Conservation (phyloP, 2,888 invertebrate species). For the Pollenia labialis region DNA sequence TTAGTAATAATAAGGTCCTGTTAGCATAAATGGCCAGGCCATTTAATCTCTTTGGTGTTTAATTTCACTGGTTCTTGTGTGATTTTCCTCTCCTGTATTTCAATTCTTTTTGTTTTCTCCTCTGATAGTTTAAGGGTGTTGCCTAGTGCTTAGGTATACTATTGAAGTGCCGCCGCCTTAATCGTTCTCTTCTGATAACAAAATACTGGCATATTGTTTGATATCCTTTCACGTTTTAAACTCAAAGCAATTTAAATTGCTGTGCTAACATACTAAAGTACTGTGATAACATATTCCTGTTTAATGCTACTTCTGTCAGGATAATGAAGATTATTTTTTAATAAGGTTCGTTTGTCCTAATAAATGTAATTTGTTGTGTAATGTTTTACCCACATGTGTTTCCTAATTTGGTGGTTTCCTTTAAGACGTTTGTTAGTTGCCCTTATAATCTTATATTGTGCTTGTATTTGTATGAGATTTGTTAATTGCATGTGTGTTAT, state of each 20-base stretch:
- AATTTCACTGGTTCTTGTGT: conserved; percentile 76
- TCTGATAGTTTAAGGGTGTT: conserved; percentile 41
- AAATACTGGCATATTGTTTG: conserved; percentile 30
- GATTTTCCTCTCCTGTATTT: conserved; percentile 65
- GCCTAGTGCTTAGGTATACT: conserved; percentile 25
- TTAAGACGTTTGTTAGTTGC: background rate
- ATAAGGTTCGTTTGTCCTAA: conserved; percentile 17
- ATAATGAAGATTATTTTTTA: conserved; percentile 5
- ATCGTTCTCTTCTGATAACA: conserved; percentile 16
- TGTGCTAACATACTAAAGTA: conserved; percentile 44
- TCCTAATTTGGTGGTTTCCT: conserved; percentile 44
- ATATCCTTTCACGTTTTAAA: conserved; percentile 11
- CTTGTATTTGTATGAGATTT: conserved; percentile 12
- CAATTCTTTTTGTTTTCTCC: conserved; percentile 20
- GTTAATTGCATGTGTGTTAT: conserved; percentile 59
- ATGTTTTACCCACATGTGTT: conserved; percentile 58
- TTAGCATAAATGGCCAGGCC: conserved; percentile 59
- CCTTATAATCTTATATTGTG: conserved; percentile 22
- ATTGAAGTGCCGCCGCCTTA: conserved; percentile 58
- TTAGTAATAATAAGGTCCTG: conserved; percentile 70
- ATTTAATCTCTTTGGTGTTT: conserved; percentile 73
- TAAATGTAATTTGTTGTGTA: conserved; percentile 41
- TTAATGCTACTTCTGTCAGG: background rate
- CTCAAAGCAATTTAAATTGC: conserved; percentile 42
- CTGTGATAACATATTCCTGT: conserved; percentile 17